A percentile compares a stretch with the other conserved stretches of the same genome.
These are phyloP conservation scores for Apamea anceps DNA, from an alignment of 2,888 invertebrate genomes.

Conservation along the genomic window DNA sequence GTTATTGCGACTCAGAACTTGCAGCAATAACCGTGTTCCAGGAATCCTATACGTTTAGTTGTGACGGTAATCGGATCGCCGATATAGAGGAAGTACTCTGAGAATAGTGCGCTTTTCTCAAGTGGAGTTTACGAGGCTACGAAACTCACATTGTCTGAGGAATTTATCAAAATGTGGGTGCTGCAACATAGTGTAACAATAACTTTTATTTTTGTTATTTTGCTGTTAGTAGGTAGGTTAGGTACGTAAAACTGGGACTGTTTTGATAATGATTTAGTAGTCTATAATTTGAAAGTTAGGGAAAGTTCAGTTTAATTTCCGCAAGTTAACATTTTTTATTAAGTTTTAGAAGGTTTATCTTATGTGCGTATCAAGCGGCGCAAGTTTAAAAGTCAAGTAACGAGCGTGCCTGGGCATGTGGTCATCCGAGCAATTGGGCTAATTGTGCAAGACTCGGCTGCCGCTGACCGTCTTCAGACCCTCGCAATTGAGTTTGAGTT, in stretches of 20 bases:
- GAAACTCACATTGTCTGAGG: background rate
- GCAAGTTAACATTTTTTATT: slow-evolving; percentile 4
- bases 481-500: slow-evolving; percentile 48
- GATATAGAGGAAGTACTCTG: slow-evolving; percentile 12
- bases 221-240: background rate
- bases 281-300: slow-evolving; percentile 4
- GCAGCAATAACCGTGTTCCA: slow-evolving; percentile 54
- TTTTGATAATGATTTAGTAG: slow-evolving; percentile 24
- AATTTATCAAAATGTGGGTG: background rate
- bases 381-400: slow-evolving; percentile 13
- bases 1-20: slow-evolving; percentile 57
- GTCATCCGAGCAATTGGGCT: slow-evolving; percentile 36
- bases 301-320: slow-evolving; percentile 6
- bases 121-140: slow-evolving; percentile 10
- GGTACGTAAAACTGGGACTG: background rate
- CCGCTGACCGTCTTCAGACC: slow-evolving; percentile 43
- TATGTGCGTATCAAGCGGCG: background rate
- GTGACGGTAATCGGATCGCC: slow-evolving; percentile 45
- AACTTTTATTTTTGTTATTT: slow-evolving; percentile 8
- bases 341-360: slow-evolving; percentile 2
- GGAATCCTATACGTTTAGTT: slow-evolving; percentile 41
- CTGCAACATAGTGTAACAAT: background rate
- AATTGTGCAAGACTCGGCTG: slow-evolving; percentile 27
- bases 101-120: background rate
- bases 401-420: slow-evolving; percentile 16